Percentiles rank a stretch among this genome's conserved stretches.
Evolutionary conservation across 2,113 vertebrate genomes (phyloP).

Genomic region (Mus spicilegus): DNA sequence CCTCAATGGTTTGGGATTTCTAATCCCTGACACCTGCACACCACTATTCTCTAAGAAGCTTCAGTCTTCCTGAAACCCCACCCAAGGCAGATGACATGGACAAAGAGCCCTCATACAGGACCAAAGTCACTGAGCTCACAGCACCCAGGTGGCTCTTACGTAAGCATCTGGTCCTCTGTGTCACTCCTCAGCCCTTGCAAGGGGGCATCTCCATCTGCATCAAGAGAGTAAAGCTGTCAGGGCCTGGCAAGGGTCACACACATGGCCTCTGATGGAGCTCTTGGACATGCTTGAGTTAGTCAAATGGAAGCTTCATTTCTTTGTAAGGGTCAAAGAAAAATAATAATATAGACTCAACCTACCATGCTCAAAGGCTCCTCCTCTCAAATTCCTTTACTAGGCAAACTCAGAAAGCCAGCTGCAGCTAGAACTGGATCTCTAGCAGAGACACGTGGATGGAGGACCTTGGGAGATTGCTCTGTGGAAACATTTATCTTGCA

Average conservation of each 20-base stretch:
- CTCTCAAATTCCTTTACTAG: not conserved
- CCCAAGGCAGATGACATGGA: too few relatives aligned
- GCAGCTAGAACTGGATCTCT: accelerated
- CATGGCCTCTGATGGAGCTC: too few relatives aligned
- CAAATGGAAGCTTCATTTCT: not conserved
- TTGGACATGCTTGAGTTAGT: not conserved
- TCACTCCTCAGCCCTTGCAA: accelerated
- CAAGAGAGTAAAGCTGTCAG: not conserved
- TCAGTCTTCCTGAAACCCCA: accelerated
- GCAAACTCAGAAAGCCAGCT: not conserved
- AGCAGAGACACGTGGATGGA: not conserved
- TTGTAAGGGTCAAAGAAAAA: not conserved
- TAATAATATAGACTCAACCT: not conserved
- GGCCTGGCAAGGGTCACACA: not conserved
- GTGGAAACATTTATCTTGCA: not conserved
- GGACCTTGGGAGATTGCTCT: accelerated
- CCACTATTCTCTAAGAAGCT: accelerated
- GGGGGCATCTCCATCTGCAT: accelerated
- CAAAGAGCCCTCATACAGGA: accelerated
- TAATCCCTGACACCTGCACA: accelerated
- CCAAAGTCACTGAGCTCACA: accelerated
- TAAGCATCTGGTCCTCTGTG: accelerated
- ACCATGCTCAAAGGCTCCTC: not conserved
- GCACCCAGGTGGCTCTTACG: accelerated
- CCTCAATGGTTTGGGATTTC: accelerated